A percentile compares a stretch with the other conserved stretches of the same genome.
Conservation (phyloP, 35 echinoderm and acorn worm species). For the Chiridota heheva region DNA sequence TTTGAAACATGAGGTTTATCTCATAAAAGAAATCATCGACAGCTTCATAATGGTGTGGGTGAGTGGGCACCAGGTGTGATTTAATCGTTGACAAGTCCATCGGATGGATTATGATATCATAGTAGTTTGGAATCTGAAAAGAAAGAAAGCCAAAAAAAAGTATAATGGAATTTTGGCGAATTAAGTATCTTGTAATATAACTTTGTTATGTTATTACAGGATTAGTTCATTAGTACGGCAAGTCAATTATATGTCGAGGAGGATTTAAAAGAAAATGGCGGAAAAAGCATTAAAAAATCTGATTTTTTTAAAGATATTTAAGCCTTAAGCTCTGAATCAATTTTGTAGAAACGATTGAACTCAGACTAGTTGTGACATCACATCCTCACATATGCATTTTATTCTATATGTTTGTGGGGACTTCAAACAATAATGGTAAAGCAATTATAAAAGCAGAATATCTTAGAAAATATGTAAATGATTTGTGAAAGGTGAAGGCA, state of each 20-base stretch:
- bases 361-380: too few relatives aligned
- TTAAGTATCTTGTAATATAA: too few relatives aligned
- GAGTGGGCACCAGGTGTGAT: slow-evolving; percentile 28
- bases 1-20: slow-evolving; percentile 54
- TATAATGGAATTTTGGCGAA: not conserved
- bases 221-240: not conserved
- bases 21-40: slow-evolving; percentile 53
- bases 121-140: slow-evolving; percentile 60
- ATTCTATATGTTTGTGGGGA: not conserved
- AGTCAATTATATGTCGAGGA: not conserved
- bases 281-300: too few relatives aligned
- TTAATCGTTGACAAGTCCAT: slow-evolving; percentile 65
- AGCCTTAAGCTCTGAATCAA: not conserved
- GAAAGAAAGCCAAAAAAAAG: not conserved
- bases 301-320: not conserved
- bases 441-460: too few relatives aligned
- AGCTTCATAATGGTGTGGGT: slow-evolving; percentile 17
- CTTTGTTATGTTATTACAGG: not conserved
- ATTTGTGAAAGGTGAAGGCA: too few relatives aligned
- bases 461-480: too few relatives aligned
- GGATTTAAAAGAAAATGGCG: not conserved
- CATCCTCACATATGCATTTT: not conserved
- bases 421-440: too few relatives aligned
- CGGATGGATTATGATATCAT: slow-evolving; percentile 51
- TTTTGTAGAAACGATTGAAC: not conserved